Base-by-base conservation (phyloP, 1,140 invertebrate species). In the Drosophila nigromelanica region DNA sequence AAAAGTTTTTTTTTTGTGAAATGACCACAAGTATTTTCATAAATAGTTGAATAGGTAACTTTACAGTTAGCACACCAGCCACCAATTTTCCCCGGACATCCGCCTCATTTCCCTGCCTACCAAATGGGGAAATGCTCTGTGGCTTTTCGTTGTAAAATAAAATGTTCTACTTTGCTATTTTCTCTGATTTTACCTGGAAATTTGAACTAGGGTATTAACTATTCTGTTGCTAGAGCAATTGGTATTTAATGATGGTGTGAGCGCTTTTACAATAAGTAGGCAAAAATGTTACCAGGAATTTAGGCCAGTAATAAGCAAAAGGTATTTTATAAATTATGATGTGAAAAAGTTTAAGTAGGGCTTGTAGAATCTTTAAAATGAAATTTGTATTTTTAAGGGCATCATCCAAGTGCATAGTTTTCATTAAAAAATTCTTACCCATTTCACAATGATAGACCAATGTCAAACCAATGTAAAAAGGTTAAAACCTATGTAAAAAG, bases 21-120 rank as follows among this genome's bases (percentile, higher is more conserved):
- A 89, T 78, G 75, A 80, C 83, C 79, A 45, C 83, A 80, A 83
- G 73, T 79, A 89, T 89, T 89, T 89, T 89, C 76, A 89, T 89
- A 83, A 89, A 89, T 89, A 83, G 69, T 89, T 87, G 76, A 89
- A 89, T 87, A 89, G 75, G 74, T 67, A 75, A 79, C 73, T 69
- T 76, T 73, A 59, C 51, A 40, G 37, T 24, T 54, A 45, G 70
- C 40, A 27, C 37, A 45, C 21, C 14, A 5, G 2, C 7, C n/a
- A 40, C 43, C 61, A 18, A 56, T 40, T 47, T 5, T 6, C 14
- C n/a, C 21, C 37, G 10, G 6, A 15, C 24, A 5, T 47, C 14
- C 21, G 45, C 42, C 59, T 56, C 43, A 43, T 52, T 63, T 50
- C 45, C 12, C 35, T 15, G 55, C 21, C n/a, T 37, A 45, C 42